Evolutionary conservation across 2,797 vertebrate genomes (phyloP), one percentile per base, ranked within the genome.

Genomic region (Poeciliopsis gracilis): DNA sequence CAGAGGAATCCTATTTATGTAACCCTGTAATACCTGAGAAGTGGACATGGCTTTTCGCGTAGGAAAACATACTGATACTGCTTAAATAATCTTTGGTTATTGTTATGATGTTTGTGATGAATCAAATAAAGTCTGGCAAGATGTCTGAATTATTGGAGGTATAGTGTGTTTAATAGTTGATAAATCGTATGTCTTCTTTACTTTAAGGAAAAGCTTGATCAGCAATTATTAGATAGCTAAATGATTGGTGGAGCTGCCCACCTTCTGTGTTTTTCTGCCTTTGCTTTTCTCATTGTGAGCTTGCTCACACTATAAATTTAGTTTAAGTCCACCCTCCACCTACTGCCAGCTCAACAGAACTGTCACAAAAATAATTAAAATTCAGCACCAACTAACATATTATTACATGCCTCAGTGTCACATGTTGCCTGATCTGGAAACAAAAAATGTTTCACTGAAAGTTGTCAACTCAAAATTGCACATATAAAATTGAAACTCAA

Each of bases 71-170:
- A 43, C 5, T 51, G 49, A 20, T 75, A 41, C 18, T 75, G 30
- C 75, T 78, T 67, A 51, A 74, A 49, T 83, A 77, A 77, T 46
- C 66, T 67, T 72, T 28, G 36, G 74, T 84, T 38, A 47, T 41
- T 69, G 72, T 81, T 78, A 86, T 11, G 5, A 78, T 77, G 46
- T 66, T 66, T 80, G 69, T 43, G 51, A 81, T 76, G 83, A 89
- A 84, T 85, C 82, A 83, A 55, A 77, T 76, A 63, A 85, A 87
- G 79, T 75, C 47, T 63, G 16, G 23, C 82, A 87, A 80, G 75
- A 61, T 77, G 75, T 71, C 61, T 80, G 67, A 46, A 61, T 49
- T 57, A 75, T 53, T 73, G 45, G 4, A 16, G 72, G 45, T 82
- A 20, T 18, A n/a, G 63, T 45, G 75, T 38, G 28, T 63, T 75